A percentile compares a stretch with the other conserved stretches of the same genome.
These are phyloP conservation scores for Octopus sinensis DNA, from an alignment of 1,140 invertebrate genomes.

Conservation along the genomic window DNA sequence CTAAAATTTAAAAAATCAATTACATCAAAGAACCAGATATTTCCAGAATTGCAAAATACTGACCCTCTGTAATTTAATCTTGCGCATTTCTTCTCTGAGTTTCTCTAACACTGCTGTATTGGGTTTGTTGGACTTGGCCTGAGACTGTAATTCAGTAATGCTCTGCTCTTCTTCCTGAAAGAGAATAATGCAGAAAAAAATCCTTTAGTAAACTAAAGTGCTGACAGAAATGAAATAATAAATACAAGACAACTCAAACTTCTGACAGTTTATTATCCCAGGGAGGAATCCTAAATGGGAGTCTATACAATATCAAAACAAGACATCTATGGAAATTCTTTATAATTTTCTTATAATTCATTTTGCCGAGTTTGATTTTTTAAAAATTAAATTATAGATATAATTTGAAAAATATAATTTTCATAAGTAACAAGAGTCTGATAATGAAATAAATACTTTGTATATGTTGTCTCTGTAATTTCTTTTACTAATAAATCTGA, in stretches of 20 bases:
- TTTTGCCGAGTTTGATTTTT: no score
- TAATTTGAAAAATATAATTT: no score
- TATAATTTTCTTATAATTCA: no score
- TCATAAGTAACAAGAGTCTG: no score
- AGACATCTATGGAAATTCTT: no score
- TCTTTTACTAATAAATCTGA: neutral
- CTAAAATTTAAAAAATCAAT: no score
- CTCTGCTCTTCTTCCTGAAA: conserved; percentile 79
- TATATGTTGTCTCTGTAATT: neutral
- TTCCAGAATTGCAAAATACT: neutral
- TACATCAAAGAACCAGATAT: no score
- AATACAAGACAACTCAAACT: neutral
- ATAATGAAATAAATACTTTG: no score
- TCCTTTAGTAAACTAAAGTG: no score
- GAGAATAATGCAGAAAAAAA: conserved; percentile 12
- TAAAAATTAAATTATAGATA: no score
- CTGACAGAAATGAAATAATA: neutral
- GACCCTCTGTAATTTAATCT: conserved; percentile 63
- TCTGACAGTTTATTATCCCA: neutral
- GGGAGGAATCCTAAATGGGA: no score
- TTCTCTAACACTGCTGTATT: conserved; percentile 92
- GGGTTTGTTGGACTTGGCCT: conserved; percentile 84
- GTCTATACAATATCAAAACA: no score
- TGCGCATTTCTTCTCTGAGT: conserved; percentile 82
- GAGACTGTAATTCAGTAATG: conserved; percentile 85